These are phyloP conservation scores for Mormyrops boulengeri DNA, from an alignment of 2,797 vertebrate species.

Conservation along the genomic window DNA sequence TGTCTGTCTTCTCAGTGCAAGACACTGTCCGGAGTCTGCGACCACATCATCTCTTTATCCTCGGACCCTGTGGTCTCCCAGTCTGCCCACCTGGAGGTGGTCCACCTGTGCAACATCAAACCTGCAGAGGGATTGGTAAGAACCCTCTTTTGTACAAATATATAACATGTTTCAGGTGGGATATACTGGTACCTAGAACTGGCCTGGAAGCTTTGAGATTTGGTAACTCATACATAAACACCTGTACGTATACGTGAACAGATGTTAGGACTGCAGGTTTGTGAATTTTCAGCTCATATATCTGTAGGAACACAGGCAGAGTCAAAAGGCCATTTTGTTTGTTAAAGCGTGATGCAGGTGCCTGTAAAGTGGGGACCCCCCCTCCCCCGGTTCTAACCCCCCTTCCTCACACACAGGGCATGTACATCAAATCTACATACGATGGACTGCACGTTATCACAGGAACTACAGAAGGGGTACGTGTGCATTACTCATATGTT, in stretches of 20 bases:
- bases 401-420: slow-evolving; percentile 70
- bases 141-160: background rate
- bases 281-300: background rate
- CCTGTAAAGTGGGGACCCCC: background rate
- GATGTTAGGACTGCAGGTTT: slow-evolving; percentile 33
- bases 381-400: background rate
- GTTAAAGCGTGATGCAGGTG: slow-evolving; percentile 7
- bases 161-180: background rate
- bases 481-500: slow-evolving; percentile 43
- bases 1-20: slow-evolving; percentile 75
- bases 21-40: slow-evolving; percentile 91
- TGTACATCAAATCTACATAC: slow-evolving; percentile 99
- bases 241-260: slow-evolving; percentile 42
- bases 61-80: slow-evolving; percentile 97
- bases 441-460: slow-evolving; percentile 99
- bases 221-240: slow-evolving; percentile 29
- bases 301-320: background rate
- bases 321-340: background rate
- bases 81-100: slow-evolving; percentile 95
- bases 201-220: background rate
- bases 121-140: slow-evolving; percentile 98
- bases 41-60: slow-evolving; percentile 95
- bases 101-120: slow-evolving; percentile 95
- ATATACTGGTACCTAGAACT: background rate
- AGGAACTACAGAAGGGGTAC: slow-evolving; percentile 97